Base-by-base conservation (phyloP, 2,797 vertebrate species). In the Amazona finschi region DNA sequence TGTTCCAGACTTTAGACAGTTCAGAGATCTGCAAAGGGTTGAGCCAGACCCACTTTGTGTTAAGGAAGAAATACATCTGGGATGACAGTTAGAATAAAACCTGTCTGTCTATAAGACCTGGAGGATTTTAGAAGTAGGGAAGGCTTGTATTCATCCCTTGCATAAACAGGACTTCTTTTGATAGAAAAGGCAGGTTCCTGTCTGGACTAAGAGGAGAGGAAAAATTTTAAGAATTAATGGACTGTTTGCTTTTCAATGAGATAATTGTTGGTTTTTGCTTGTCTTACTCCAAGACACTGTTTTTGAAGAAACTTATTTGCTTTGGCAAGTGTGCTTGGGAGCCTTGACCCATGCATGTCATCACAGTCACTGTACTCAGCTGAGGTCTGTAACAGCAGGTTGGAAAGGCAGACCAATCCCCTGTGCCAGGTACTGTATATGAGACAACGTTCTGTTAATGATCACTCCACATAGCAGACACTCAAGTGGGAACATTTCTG, bases 1-100 rank as follows among this genome's bases (percentile, higher is more conserved):
- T 53, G 22, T 82, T 76, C 43, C 44, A 64, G 47, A 52, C 28
- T 89, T 88, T 44, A 90, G 90, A 87, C 67, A 91, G 55, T 86
- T 85, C 88, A 52, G 92, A 92, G 80, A 77, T 91, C 80, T 88
- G 83, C 77, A 89, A 88, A 82, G 30, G 22, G 50, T 65, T 93
- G 65, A 79, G 57, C 38, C 50, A 71, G 78, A 73, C 64, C 87
- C 8, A 1, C 22, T 89, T 81, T 77, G 22, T 27, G 46, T 47
- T 71, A 61, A 13, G 5, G n/a, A 41, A 58, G 20, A 77, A 87
- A 82, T 66, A 52, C 3, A 7, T 36, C 64, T 81, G 62, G 64
- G 53, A 91, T 70, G 44, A 52, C 2, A 8, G 47, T 60, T 77
- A 75, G 57, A 76, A 55, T 25, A 64, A 66, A 72, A 79, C 52